Percentiles rank a stretch among this genome's conserved stretches.
These are phyloP conservation scores for Lissocephala sabroskyi DNA, from an alignment of 2,888 invertebrate species.

Conservation along the genomic window DNA sequence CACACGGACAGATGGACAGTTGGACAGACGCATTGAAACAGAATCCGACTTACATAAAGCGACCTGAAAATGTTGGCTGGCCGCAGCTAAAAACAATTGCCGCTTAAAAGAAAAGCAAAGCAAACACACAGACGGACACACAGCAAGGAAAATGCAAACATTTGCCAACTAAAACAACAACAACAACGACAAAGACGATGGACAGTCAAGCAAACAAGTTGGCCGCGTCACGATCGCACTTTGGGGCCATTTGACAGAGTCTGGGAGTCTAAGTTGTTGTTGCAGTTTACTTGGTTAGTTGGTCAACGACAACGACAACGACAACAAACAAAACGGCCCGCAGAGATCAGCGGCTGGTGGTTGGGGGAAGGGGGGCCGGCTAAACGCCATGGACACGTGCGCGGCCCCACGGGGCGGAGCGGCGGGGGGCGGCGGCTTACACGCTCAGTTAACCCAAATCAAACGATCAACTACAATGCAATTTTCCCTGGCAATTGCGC, in stretches of 20 bases:
- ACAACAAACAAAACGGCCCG: background rate
- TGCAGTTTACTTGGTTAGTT: conserved; percentile 56
- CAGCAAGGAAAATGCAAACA: conserved; percentile 48
- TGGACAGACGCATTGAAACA: too few relatives aligned
- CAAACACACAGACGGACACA: too few relatives aligned
- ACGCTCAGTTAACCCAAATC: conserved; percentile 3
- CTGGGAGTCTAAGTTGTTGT: too few relatives aligned
- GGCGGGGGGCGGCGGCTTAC: background rate
- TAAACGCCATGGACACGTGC: background rate
- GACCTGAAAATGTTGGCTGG: too few relatives aligned
- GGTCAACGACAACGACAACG: conserved; percentile 36
- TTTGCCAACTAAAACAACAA: conserved; percentile 15
- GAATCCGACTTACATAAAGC: conserved; percentile 61
- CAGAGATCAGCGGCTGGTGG: too few relatives aligned
- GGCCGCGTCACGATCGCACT: conserved; percentile 66
- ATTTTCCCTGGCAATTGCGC: conserved; percentile 40
- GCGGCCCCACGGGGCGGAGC: background rate
- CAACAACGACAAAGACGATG: conserved; percentile 9
- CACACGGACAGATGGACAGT: too few relatives aligned
- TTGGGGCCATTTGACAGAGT: conserved; percentile 44
- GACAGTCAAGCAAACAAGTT: conserved; percentile 52
- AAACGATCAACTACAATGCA: conserved; percentile 7
- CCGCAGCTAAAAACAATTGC: conserved; percentile 55
- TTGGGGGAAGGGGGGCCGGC: background rate
- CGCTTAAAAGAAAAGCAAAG: conserved; percentile 16